phyloP scores from a whole-genome alignment of 2,888 invertebrate species.

The Tortrix viridana region DNA sequence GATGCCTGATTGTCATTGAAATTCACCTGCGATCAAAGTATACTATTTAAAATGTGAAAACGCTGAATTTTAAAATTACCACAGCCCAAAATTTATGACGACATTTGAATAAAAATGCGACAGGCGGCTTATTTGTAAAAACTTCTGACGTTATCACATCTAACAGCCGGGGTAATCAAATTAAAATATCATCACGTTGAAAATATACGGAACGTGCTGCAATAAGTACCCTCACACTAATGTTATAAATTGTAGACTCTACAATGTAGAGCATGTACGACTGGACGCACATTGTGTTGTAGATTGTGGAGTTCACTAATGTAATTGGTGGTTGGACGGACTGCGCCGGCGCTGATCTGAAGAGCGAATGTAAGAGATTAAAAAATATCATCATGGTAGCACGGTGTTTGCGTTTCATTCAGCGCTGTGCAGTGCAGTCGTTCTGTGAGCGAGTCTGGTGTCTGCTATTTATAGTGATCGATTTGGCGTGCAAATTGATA shows the following conservation, averaged over 20 bases:
- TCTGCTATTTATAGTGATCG: slow-evolving; percentile 74
- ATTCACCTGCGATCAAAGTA: too few species aligned
- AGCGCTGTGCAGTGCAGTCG: slow-evolving; percentile 39
- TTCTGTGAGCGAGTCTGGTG: slow-evolving; percentile 46
- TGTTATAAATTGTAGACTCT: not conserved
- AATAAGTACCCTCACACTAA: too few species aligned
- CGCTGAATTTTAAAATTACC: slow-evolving; percentile 2
- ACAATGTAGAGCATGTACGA: too few species aligned
- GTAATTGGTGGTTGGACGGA: slow-evolving; percentile 12
- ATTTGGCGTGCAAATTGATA: slow-evolving; percentile 73
- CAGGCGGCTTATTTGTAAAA: slow-evolving; percentile 4
- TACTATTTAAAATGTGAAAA: slow-evolving; percentile 1
- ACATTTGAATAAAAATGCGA: slow-evolving; percentile 10
- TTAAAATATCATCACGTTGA: slow-evolving; percentile 7
- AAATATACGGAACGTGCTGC: not conserved
- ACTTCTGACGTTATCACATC: slow-evolving; percentile 10
- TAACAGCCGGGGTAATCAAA: slow-evolving; percentile 14
- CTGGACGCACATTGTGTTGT: slow-evolving; percentile 1
- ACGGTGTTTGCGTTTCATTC: slow-evolving; percentile 27
- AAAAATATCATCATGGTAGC: slow-evolving; percentile 1
- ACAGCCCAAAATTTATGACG: slow-evolving; percentile 3
- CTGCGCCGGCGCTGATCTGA: not conserved
- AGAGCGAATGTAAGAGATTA: slow-evolving; percentile 3
- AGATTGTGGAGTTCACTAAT: slow-evolving; percentile 14
- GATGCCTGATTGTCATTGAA: too few species aligned